Base-by-base conservation (phyloP, 2,797 vertebrate genomes). In the Acanthurus tractus region DNA sequence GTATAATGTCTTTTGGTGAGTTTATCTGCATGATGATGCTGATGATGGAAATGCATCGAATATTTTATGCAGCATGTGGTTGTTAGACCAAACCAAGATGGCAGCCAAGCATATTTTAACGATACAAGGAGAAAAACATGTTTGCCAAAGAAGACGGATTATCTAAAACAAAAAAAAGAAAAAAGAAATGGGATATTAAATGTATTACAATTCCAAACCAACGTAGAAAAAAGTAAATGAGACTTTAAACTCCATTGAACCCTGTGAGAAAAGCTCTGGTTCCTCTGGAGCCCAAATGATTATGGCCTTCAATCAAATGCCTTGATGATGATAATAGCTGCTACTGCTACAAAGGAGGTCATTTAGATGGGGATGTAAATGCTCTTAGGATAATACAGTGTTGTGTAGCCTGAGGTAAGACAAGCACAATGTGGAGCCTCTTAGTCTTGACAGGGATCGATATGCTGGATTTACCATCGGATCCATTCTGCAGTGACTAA, bases 1-100 rank as follows among this genome's bases (percentile, higher is more conserved):
- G 96, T 23, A 95, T 99, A 18, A 99, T 99, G 97, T 98, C 97
- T 67, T 99, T 99, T 93, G 97, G 97, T 99, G 92, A 97, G 97
- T 95, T 76, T 72, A n/a, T 74, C 48, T 63, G 13, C 18, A 46
- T 44, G 17, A 61, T 56, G 36, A 29, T 62, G n/a, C 25, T 62
- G 44, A 54, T 57, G 6, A 57, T 61, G 1, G 18, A 29, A 4
- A 65, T 54, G 10, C 11, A 2, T 18, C 14, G 11, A 70, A 44
- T 63, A 25, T 49, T 2, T 45, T 58, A 40, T 34, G 14, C 14
- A 15, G 23, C 9, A 22, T n/a, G 23, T 22, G 49, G 34, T 23
- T 40, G 13, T 40, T 23, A 40, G 38, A 40, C 38, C 8, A 40
- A 40, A 4, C 29, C 29, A 29, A 29, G 29, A 29, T 40, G 38